These are phyloP conservation scores for Alfaro cultratus DNA, from an alignment of 2,797 vertebrate species.

Conservation along the genomic window DNA sequence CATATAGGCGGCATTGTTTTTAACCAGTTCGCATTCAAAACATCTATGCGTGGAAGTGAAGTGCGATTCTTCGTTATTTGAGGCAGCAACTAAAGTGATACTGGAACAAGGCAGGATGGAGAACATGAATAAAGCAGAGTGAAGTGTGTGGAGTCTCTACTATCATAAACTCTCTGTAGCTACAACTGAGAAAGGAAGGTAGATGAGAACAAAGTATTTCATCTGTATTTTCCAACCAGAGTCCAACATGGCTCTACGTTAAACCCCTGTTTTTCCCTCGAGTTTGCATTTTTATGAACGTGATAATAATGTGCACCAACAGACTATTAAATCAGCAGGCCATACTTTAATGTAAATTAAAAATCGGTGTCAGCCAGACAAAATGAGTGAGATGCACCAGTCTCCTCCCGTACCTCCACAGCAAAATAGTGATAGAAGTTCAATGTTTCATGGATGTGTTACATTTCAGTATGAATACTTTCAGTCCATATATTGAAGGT, in stretches of 20 bases:
- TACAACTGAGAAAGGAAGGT: background rate
- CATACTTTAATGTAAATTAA: background rate
- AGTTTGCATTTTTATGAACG: background rate
- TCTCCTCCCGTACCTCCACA: background rate
- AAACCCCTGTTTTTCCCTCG: background rate
- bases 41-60: background rate
- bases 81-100: background rate
- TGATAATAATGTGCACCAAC: background rate
- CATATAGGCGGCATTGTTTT: background rate
- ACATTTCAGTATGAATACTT: background rate
- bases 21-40: background rate
- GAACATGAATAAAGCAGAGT: background rate
- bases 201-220: background rate
- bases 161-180: background rate
- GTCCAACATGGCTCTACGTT: background rate
- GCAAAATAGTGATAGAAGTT: background rate
- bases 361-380: background rate
- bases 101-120: background rate
- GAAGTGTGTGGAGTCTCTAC: background rate
- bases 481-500: background rate
- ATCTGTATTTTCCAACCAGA: background rate
- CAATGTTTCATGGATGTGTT: background rate
- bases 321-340: background rate
- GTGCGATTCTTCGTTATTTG: background rate
- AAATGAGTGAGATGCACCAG: background rate